Evolutionary conservation across 2,888 invertebrate species (phyloP), one percentile per base, ranked within the genome.

Genomic region (Steromphala cineraria): DNA sequence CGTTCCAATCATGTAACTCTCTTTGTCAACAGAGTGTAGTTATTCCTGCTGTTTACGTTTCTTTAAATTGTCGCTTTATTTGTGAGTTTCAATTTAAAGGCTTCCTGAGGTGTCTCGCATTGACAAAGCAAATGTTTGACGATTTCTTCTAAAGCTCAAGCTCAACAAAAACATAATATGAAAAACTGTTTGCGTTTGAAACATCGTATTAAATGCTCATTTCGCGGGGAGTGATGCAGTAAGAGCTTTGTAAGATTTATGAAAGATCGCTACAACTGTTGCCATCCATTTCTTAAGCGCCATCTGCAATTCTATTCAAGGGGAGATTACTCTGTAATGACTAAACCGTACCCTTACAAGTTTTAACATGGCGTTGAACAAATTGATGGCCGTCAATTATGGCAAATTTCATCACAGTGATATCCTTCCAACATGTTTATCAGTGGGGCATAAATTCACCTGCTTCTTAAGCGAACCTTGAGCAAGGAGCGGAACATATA

Each of bases 381-480:
- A 71, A 71, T 71, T 76, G 76, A 76, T 76, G 53, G 53, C 55
- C 76, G 55, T 76, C 76, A 53, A 76, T 76, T 76, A 76, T 55
- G 53, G 53, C 53, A 55, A 53, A 55, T 76, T 76, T 53, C 76
- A 53, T 76, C 53, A 53, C 76, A 55, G 24, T 76, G 76, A 76
- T 76, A 55, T 17, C 55, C 53, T 76, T 76, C 53, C 76, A 76
- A 55, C 36, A 53, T 76, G 76, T 53, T 53, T 76, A 53, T 76
- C 76, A 55, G 55, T 76, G 76, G 76, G 76, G 76, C 76, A 55
- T 76, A 55, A 53, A 55, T 76, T 76, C 76, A 76, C 76, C 76
- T 76, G 76, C 76, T 76, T 31, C 31, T n/a, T 28, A 24, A 31
- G 21, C 28, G 76, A 55, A 53, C 76, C 76, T 17, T 31, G 24